Percentiles rank a stretch among this genome's conserved stretches.
These are phyloP conservation scores for Pimephales promelas DNA, from an alignment of 2,113 vertebrate genomes.

Conservation along the genomic window DNA sequence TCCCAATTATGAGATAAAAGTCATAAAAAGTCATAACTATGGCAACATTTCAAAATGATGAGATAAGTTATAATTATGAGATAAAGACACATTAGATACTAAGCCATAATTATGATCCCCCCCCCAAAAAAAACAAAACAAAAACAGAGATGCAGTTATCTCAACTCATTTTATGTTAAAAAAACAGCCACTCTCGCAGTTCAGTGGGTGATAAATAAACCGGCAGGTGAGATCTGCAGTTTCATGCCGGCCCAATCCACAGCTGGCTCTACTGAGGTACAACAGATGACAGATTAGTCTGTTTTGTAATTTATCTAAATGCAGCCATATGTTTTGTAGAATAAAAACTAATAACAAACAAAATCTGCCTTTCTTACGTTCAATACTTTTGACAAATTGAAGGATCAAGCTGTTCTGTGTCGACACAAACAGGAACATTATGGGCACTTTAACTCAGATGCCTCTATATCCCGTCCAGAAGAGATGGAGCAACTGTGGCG, in stretches of 20 bases:
- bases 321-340: background rate
- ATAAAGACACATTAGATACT: too few relatives aligned
- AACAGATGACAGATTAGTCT: background rate
- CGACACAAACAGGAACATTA: background rate
- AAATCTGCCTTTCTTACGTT: background rate
- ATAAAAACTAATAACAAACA: background rate
- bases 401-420: conserved; percentile 6
- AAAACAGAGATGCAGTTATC: too few relatives aligned
- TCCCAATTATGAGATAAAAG: too few relatives aligned
- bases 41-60: too few relatives aligned
- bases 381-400: background rate
- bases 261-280: background rate
- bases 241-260: background rate
- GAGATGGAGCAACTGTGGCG: background rate
- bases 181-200: too few relatives aligned
- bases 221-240: background rate
- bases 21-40: too few relatives aligned
- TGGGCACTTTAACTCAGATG: background rate
- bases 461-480: background rate
- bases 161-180: too few relatives aligned
- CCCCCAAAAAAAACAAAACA: too few relatives aligned
- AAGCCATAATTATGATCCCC: too few relatives aligned
- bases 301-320: background rate
- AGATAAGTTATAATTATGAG: background rate
- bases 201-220: background rate